Base-by-base conservation (phyloP, 2,888 invertebrate genomes). In the Diaperis boleti region DNA sequence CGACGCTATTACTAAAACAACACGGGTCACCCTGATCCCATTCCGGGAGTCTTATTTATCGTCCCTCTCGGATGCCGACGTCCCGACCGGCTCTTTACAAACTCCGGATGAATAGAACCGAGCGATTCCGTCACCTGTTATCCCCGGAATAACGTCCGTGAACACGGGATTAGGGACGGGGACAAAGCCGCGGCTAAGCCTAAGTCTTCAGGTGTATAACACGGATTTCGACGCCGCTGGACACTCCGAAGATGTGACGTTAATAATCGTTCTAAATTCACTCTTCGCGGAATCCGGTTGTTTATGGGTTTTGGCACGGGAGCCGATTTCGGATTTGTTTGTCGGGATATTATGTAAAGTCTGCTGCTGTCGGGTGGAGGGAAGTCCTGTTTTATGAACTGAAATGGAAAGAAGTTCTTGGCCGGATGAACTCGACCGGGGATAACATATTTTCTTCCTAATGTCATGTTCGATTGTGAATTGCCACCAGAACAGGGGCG, bases 1-100 rank as follows among this genome's bases (percentile, higher is more conserved):
- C 31, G 37, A 39, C 47, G 59, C 59, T 37, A 59, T 59, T 59
- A 59, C 59, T 59, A 47, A 59, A 59, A 59, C 59, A 60, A 60
- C 52, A 52, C 52, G 59, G 57, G 50, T 52, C 59, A 52, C 35
- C 42, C 41, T 17, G 50, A 60, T 60, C 59, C 59, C 50, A 52
- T 60, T 42, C 35, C 49, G n/a, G 44, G 42, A 49, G 41, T 26
- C 47, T 49, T 59, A 49, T 59, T 59, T 59, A 49, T 55, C 41
- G 52, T 35, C 5, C 39, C 39, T 39, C 39, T 52, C 49, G 13
- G 35, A 39, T 18, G 39, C 35, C 49, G 35, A 33, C 15, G 35
- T 15, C 33, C 4, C 26, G 42, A 13, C n/a, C 8, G n/a, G 55
- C 8, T 31, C 55, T 22, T 49, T 31, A 31, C 10, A 26, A 54